Conservation (phyloP, 2,888 invertebrate species). For the Thalpophila matura region DNA sequence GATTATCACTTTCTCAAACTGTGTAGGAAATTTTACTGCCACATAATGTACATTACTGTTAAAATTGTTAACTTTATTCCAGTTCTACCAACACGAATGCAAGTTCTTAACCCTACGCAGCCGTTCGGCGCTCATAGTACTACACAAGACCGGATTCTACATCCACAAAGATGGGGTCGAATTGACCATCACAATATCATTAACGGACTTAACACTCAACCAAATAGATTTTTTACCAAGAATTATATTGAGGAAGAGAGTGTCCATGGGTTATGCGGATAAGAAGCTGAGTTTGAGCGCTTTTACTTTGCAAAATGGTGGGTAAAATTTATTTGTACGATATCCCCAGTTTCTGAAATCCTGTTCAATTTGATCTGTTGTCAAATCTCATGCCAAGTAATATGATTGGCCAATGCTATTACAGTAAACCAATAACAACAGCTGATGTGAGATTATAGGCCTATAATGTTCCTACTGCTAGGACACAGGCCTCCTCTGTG, state of each 20-base stretch:
- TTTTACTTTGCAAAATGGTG: conserved; percentile 79
- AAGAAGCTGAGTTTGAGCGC: conserved; percentile 70
- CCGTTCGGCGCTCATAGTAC: conserved; percentile 67
- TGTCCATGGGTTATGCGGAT: conserved; percentile 64
- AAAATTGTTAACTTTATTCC: conserved; percentile 39
- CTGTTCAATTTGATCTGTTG: no score
- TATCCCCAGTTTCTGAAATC: no score
- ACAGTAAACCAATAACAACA: no score
- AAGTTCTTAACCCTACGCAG: conserved; percentile 78
- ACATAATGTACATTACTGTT: no score
- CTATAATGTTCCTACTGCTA: not conserved
- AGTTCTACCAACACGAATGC: conserved; percentile 78
- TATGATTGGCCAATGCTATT: no score
- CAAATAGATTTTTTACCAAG: conserved; percentile 77
- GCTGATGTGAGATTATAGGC: no score
- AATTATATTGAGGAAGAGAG: conserved; percentile 70
- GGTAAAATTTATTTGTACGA: conserved; percentile 23
- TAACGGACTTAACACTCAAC: conserved; percentile 58
- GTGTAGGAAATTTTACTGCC: no score
- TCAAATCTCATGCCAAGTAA: no score
- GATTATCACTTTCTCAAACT: no score
- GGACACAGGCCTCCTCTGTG: no score
- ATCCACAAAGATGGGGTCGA: conserved; percentile 70
- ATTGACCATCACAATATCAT: conserved; percentile 68
- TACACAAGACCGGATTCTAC: conserved; percentile 77